phyloP scores from a whole-genome alignment of 2,113 vertebrate species.

The Craseonycteris thonglongyai region DNA sequence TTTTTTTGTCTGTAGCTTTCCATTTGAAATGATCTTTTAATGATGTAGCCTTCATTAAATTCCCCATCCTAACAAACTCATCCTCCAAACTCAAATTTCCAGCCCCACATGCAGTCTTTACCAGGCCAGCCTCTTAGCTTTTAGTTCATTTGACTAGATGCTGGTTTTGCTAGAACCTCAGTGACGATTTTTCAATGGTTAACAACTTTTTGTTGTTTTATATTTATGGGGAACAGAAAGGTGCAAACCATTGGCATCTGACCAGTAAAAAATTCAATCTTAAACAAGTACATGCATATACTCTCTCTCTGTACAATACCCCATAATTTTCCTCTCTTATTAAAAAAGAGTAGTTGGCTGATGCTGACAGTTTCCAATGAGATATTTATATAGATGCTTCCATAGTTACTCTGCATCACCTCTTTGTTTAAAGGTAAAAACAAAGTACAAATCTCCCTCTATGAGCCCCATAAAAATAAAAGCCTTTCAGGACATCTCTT shows the following conservation, averaged over 20 bases:
- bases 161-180: background rate
- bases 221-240: constrained; percentile 2
- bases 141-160: background rate
- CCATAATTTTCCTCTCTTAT: background rate
- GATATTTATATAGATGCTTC: background rate
- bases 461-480: background rate
- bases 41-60: background rate
- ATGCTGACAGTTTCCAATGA: background rate
- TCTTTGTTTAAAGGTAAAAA: background rate
- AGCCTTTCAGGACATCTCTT: background rate
- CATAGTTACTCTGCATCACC: background rate
- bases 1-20: background rate
- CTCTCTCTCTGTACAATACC: background rate
- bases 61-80: background rate
- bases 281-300: background rate
- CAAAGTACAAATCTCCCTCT: background rate
- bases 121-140: background rate
- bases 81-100: background rate
- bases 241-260: background rate
- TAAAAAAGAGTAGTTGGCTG: background rate
- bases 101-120: background rate
- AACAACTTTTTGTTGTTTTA: background rate
- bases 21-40: background rate
- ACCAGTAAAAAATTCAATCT: background rate
- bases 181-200: background rate